These are phyloP conservation scores for Chymomyza costata DNA, from an alignment of 1,140 invertebrate species.

Conservation along the genomic window DNA sequence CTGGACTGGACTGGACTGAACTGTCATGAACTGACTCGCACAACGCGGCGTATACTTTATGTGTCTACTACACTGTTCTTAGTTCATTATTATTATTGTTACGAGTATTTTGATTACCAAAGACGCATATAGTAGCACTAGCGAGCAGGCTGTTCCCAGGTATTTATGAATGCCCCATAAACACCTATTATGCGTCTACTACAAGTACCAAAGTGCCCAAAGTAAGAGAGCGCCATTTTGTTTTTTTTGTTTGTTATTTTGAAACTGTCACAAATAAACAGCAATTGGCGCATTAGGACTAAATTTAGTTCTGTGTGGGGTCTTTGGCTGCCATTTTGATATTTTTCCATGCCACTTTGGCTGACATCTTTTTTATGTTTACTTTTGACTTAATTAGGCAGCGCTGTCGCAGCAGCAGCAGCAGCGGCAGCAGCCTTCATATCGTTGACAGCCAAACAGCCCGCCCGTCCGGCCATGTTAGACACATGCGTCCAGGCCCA, in stretches of 20 bases:
- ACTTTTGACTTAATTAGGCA: constrained; percentile 57
- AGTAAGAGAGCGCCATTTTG: too few relatives aligned
- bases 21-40: too few relatives aligned
- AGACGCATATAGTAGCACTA: background rate
- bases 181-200: background rate
- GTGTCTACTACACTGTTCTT: constrained; percentile 40
- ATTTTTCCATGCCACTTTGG: constrained; percentile 19
- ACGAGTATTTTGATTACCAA: constrained; percentile 27
- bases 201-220: too few relatives aligned
- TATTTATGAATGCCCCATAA: constrained; percentile 34
- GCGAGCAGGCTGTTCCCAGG: constrained; percentile 24
- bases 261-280: background rate
- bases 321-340: constrained; percentile 37
- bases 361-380: constrained; percentile 56
- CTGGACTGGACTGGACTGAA: background rate
- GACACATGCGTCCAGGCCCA: background rate
- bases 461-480: background rate
- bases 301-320: constrained; percentile 42
- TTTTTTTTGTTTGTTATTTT: too few relatives aligned
- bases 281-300: constrained; percentile 1
- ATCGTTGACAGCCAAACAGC: too few relatives aligned
- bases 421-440: too few relatives aligned
- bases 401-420: too few relatives aligned
- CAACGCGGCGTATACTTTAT: constrained; percentile 26
- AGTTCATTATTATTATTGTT: constrained; percentile 41